Evolutionary conservation across 2,888 invertebrate species (phyloP), one percentile per base, ranked within the genome.

Genomic region (Dorcus parallelipipedus): DNA sequence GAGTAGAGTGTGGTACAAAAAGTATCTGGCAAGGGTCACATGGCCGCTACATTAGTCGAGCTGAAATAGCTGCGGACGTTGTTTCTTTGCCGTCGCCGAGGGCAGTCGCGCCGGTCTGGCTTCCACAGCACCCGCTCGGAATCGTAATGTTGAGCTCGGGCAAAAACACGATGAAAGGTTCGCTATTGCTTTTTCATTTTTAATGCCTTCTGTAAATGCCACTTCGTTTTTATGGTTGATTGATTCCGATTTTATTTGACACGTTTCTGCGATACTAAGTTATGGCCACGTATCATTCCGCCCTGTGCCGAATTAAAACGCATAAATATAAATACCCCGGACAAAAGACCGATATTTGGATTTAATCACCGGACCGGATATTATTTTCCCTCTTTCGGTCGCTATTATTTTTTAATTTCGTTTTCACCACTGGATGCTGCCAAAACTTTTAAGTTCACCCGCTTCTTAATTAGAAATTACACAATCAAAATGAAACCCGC

Each of bases 81-180:
- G 70, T 72, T 72, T 70, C 71, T 72, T 72, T 71, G 67, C 70
- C 70, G 70, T 70, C 72, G 71, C 70, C 70, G 66, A 70, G 70
- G 70, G 71, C 72, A 67, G 71, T 70, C 71, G 70, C 71, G 71
- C 69, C 71, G 69, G 71, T 70, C 70, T 72, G 70, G 70, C 69
- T 71, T 70, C 68, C 66, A 70, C 52, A 49, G 52, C 69, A 71
- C 71, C 72, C 70, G 69, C 65, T 69, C 63, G 65, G 71, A 71
- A 70, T 72, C 69, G 69, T 70, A 71, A 72, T 71, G 69, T 63
- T 59, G 62, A 65, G 60, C 64, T 33, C 26, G 26, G 6, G 62
- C 68, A 71, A 71, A 71, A 70, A 69, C 71, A 65, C 61, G 68
- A 69, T 66, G 70, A 70, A 70, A 71, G 69, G 67, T 65, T 68